These are phyloP conservation scores for Spizella passerina DNA, from an alignment of 2,797 vertebrate genomes.

Conservation along the genomic window DNA sequence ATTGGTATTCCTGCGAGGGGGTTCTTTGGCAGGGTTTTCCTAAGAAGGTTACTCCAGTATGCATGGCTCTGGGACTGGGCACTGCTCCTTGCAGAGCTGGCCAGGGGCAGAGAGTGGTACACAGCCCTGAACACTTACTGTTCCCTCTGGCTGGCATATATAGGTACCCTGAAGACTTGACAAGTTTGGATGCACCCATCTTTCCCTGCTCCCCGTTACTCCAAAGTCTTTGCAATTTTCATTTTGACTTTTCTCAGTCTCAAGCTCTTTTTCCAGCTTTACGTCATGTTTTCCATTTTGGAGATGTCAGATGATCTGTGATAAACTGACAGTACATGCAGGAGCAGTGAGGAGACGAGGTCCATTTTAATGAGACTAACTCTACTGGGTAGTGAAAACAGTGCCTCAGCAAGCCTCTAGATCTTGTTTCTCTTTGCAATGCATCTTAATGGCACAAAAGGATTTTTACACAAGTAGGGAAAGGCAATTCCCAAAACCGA, in stretches of 20 bases:
- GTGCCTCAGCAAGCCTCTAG: background rate
- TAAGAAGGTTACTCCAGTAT: background rate
- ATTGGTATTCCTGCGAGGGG: background rate
- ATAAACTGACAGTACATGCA: constrained; percentile 48
- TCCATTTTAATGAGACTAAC: constrained; percentile 57
- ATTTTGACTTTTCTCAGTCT: background rate
- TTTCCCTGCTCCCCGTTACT: background rate
- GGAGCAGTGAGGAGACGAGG: background rate
- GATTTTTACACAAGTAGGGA: constrained; percentile 19
- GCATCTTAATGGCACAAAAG: constrained; percentile 1
- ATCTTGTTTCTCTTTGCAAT: constrained; percentile 32
- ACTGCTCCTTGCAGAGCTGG: background rate
- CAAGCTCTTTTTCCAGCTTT: background rate
- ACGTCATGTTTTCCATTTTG: constrained; percentile 48
- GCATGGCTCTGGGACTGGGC: accelerated
- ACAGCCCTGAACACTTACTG: background rate
- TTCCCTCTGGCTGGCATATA: background rate
- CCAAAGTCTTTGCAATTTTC: background rate
- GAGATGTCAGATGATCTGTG: constrained; percentile 50
- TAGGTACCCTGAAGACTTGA: background rate
- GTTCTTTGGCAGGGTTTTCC: background rate
- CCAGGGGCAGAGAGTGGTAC: accelerated
- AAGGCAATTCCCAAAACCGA: constrained; percentile 38
- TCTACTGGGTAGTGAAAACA: constrained; percentile 13
- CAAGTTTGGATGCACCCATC: background rate